Conservation (phyloP, 2,113 vertebrate species). For the Furnarius figulus region DNA sequence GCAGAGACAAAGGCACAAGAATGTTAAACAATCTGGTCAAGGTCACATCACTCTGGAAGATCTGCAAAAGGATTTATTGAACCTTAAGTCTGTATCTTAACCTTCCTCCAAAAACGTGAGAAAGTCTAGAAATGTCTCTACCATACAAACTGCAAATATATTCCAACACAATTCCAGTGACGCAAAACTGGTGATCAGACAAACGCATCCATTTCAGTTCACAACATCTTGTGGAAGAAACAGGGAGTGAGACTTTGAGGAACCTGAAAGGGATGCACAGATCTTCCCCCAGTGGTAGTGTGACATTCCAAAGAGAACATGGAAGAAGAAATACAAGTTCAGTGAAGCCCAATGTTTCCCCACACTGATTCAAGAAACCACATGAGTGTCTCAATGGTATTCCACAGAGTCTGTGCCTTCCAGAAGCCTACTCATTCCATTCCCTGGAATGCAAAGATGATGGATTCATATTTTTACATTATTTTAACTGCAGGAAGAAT, state of each 20-base stretch:
- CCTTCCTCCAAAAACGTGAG: not conserved
- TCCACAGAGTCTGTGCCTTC: conserved; percentile 18
- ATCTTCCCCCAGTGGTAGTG: not conserved
- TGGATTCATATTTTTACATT: not conserved
- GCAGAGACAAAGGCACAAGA: conserved; percentile 66
- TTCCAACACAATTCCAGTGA: not conserved
- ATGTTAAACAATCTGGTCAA: conserved; percentile 48
- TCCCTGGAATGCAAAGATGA: conserved; percentile 35
- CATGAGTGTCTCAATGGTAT: not conserved
- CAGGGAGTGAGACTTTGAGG: not conserved
- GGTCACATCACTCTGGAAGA: conserved; percentile 51
- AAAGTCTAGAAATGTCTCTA: not conserved
- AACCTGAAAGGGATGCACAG: conserved; percentile 33
- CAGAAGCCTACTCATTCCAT: conserved; percentile 46
- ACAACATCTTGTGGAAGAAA: not conserved
- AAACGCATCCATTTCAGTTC: conserved; percentile 5
- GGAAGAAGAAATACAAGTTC: conserved; percentile 14
- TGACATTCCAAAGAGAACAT: not conserved
- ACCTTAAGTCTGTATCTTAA: not conserved
- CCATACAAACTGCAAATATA: not conserved
- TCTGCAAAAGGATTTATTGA: conserved; percentile 40
- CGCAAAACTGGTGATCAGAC: not conserved
- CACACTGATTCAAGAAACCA: conserved; percentile 11
- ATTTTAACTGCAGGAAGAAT: conserved; percentile 18
- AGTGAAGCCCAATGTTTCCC: conserved; percentile 3